These are phyloP conservation scores for Coregonus sp. DNA, from an alignment of 2,797 vertebrate species.

Conservation along the genomic window DNA sequence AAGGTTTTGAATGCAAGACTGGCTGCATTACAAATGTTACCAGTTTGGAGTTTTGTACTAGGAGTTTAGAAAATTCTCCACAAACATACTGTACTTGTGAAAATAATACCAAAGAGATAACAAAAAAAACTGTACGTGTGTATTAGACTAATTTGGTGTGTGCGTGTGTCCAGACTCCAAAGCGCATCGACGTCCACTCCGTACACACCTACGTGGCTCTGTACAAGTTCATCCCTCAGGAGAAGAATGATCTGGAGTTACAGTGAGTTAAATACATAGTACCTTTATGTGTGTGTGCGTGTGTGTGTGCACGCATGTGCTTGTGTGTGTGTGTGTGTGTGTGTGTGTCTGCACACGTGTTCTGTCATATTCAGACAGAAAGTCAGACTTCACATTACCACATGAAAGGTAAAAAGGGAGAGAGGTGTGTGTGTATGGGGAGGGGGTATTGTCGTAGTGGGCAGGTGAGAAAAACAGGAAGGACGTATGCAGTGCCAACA, in stretches of 20 bases:
- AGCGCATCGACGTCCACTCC: constrained; percentile 76
- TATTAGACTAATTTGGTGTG: not conserved
- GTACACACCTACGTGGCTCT: constrained; percentile 90
- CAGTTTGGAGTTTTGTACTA: too few relatives aligned
- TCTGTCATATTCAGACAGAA: not conserved
- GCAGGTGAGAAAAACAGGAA: constrained; percentile 17
- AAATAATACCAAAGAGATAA: too few relatives aligned
- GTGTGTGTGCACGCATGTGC: constrained; percentile 9
- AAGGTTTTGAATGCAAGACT: too few relatives aligned
- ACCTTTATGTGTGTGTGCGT: not conserved
- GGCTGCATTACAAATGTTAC: too few relatives aligned
- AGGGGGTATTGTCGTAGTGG: constrained; percentile 11
- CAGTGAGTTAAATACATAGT: constrained; percentile 76
- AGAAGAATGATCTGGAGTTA: constrained; percentile 87
- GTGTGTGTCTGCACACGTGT: constrained; percentile 5
- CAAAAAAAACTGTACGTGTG: not conserved
- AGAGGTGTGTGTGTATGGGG: constrained; percentile 2
- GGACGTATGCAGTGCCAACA: constrained; percentile 28
- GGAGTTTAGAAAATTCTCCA: too few relatives aligned
- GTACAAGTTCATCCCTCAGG: constrained; percentile 92
- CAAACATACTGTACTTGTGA: too few relatives aligned
- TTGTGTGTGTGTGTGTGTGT: constrained; percentile 3
- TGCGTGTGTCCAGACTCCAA: constrained; percentile 60
- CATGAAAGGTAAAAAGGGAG: constrained; percentile 5
- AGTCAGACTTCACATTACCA: not conserved